These are phyloP conservation scores for Sclerodermus sp. DNA, from an alignment of 2,888 invertebrate species.

Conservation along the genomic window DNA sequence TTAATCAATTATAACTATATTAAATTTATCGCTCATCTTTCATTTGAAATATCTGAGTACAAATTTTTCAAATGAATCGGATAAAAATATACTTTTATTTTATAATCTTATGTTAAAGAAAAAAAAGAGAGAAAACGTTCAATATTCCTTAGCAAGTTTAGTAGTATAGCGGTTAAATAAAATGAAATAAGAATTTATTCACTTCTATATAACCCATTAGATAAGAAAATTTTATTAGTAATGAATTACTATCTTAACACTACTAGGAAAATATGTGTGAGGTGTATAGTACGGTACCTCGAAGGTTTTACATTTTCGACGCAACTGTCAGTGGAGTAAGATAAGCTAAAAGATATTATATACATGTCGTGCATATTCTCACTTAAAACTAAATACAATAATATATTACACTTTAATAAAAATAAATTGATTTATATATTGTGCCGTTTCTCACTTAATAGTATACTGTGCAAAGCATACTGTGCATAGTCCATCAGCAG, in stretches of 20 bases:
- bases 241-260: constrained; percentile 29
- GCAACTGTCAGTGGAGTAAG: constrained; percentile 48
- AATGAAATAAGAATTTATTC: no score
- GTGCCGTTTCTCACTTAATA: neutral
- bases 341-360: constrained; percentile 34
- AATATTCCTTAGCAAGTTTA: no score
- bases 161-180: no score
- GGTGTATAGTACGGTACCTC: constrained; percentile 51
- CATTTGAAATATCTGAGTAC: no score
- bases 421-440: neutral
- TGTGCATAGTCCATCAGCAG: neutral
- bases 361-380: constrained; percentile 19
- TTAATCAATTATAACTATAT: constrained; percentile 12
- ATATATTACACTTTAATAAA: neutral
- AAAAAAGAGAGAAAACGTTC: no score
- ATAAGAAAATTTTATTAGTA: neutral
- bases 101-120: neutral
- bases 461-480: neutral
- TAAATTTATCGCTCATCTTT: neutral
- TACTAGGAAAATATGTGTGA: constrained; percentile 50
- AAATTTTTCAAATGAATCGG: no score
- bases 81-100: neutral
- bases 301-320: constrained; percentile 54
- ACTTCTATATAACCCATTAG: neutral
- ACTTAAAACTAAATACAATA: constrained; percentile 1